Base-by-base conservation (phyloP, 2,888 invertebrate species). In the Brenthis hecate region DNA sequence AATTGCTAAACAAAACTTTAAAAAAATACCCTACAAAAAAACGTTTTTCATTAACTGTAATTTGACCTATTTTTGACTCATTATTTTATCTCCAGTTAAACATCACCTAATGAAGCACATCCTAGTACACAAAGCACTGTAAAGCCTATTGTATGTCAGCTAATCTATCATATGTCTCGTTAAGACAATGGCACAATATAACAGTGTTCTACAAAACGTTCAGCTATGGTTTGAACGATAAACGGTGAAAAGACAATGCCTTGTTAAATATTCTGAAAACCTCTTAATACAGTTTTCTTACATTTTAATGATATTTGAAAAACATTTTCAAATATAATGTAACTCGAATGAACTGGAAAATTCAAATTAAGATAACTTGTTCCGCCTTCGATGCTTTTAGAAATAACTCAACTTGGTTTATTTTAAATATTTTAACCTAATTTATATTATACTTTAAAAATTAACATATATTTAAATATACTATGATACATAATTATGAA, bases 111-210 rank as follows among this genome's bases (percentile, higher is more conserved):
- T 65, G 43, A 58, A 58, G 65, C 58, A 23, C 64, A 55, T 65
- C 56, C 48, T n/a, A 56, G 28, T 23, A 32, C 16, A 63, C 56
- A 56, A 65, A 65, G 65, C 64, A 23, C 32, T 55, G 23, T 47
- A 63, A 23, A 56, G 19, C 56, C 50, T 13, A 56, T 56, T 65
- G 65, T 65, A 19, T 32, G 53, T 13, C 3, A 32, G 53, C 64
- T 56, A 48, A 61, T 60, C 66, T 61, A 61, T 61, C 66, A 60
- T 57, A 65, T 32, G 58, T 43, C 58, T 66, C n/a, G 60, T 61
- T 66, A 55, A 66, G 32, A 60, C 58, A 60, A 60, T 60, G 54
- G 51, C 28, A 36, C 32, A 54, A 55, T 66, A 54, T 66, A 60
- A 50, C 55, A 50, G 48, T 58, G 55, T 50, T 16, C 53, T 58